phyloP scores from a whole-genome alignment of 1,140 invertebrate genomes.

The Drosophila ambigua region DNA sequence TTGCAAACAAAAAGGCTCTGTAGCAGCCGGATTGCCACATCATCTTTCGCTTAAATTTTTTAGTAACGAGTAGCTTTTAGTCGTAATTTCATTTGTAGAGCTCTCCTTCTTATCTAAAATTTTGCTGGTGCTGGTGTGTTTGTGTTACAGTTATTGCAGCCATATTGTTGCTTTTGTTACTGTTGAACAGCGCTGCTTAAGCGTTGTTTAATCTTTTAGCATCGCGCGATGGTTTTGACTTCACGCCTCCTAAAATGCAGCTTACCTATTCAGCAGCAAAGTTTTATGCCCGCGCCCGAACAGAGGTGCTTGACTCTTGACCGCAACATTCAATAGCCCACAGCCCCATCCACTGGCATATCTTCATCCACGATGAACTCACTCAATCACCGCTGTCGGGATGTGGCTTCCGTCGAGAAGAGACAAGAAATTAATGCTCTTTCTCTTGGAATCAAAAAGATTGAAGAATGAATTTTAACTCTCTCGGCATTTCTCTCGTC shows the following conservation, averaged over 20 bases:
- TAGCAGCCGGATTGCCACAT: too few relatives aligned
- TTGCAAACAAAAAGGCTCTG: too few relatives aligned
- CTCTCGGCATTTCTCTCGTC: too few relatives aligned
- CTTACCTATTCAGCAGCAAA: constrained; percentile 59
- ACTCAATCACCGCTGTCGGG: constrained; percentile 21
- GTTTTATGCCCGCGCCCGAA: constrained; percentile 1
- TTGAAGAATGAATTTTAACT: too few relatives aligned
- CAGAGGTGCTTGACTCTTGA: constrained; percentile 71
- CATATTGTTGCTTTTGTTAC: constrained; percentile 26
- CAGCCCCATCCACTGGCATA: constrained; percentile 27
- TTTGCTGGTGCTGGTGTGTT: constrained; percentile 4
- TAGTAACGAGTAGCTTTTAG: too few relatives aligned
- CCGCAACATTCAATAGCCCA: constrained; percentile 28
- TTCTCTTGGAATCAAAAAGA: too few relatives aligned
- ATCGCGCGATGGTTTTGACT: constrained; percentile 51
- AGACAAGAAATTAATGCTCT: constrained; percentile 21
- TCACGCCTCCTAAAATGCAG: too few relatives aligned
- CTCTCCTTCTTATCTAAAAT: constrained; percentile 4
- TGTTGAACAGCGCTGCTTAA: constrained; percentile 35
- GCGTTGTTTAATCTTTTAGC: constrained; percentile 62
- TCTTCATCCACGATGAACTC: constrained; percentile 24
- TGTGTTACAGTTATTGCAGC: constrained; percentile 27
- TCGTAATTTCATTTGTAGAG: too few relatives aligned
- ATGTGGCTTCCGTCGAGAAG: background rate
- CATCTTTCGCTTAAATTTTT: too few relatives aligned